Base-by-base conservation (phyloP, 2,888 invertebrate species). In the Drosophila anceps region DNA sequence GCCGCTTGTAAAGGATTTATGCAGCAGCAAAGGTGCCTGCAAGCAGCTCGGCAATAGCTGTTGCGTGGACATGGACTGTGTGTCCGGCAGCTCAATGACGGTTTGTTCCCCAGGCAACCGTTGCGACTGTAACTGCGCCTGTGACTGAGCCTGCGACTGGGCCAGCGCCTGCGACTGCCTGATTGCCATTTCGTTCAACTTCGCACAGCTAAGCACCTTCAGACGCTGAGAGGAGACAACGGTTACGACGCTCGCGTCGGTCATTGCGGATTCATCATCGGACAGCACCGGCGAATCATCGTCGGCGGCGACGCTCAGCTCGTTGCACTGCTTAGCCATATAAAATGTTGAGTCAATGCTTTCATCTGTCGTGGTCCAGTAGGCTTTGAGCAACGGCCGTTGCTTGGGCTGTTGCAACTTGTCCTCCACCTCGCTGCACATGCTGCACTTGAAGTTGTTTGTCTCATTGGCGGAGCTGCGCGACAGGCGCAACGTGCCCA, bases 371-470 rank as follows among this genome's bases (percentile, higher is more conserved):
- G 53, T 41, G 12, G 6, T 13, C 35, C 35, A 13, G 35, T 24
- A 13, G 0, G 35, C 35, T 35, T 0, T 3, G 7, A 0, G 15
- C 18, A 18, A 1, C 13, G 6, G 8, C 12, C 3, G 33, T 0
- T 5, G 27, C 24, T 9, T 15, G 6, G 12, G 9, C 2, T 4
- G 15, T 5, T 48, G 20, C 9, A 62, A 46, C n/a, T 69, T 72
- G 0, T 8, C 12, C 37, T 76, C 81, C 8, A 84, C 61, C 4
- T 67, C 46, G 8, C 35, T 58, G 44, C 91, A 91, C 1, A 63
- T 51, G 1, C 41, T 57, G 62, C 91, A 91, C 44, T 79, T 91
- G 43, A 84, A 91, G 2, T 60, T 50, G 10, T 18, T 15, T 0
- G 18, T n/a, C 10, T 9, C 44, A 4, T 44, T 13, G 0, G 0